These are phyloP conservation scores for Thecocarcelia acutangulata DNA, from an alignment of 2,888 invertebrate species.

Conservation along the genomic window DNA sequence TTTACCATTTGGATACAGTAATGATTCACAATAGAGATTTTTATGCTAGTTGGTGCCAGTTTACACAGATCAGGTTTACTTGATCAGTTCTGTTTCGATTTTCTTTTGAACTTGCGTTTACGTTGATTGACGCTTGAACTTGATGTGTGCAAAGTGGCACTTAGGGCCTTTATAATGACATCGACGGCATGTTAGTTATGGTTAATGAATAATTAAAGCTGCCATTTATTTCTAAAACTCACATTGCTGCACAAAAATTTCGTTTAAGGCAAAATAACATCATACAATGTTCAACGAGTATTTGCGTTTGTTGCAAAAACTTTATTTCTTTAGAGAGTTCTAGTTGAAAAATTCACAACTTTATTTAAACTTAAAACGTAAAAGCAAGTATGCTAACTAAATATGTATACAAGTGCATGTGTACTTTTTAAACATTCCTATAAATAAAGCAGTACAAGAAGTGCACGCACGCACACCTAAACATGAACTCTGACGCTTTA, in stretches of 20 bases:
- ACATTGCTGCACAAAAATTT: neutral
- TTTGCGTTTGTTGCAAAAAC: constrained; percentile 11
- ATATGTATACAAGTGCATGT: too few relatives aligned
- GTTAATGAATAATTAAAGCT: constrained; percentile 41
- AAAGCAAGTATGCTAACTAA: constrained; percentile 22
- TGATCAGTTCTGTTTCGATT: too few relatives aligned
- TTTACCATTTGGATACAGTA: too few relatives aligned
- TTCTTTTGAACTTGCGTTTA: too few relatives aligned
- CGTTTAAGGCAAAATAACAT: neutral
- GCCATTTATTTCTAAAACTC: neutral
- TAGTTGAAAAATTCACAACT: constrained; percentile 21
- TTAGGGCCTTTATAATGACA: too few relatives aligned
- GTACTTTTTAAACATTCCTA: constrained; percentile 24
- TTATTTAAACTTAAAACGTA: constrained; percentile 33
- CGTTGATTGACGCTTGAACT: too few relatives aligned
- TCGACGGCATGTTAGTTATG: constrained; percentile 14
- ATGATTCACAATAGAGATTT: too few relatives aligned
- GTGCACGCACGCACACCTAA: neutral
- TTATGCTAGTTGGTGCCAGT: too few relatives aligned
- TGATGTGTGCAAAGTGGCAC: too few relatives aligned
- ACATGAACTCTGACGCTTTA: neutral
- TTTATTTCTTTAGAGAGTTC: constrained; percentile 35
- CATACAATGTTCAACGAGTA: neutral
- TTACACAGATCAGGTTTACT: too few relatives aligned
- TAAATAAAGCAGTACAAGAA: constrained; percentile 4